Conservation (phyloP, 2,888 invertebrate genomes). For the Nomada lathburiana region DNA sequence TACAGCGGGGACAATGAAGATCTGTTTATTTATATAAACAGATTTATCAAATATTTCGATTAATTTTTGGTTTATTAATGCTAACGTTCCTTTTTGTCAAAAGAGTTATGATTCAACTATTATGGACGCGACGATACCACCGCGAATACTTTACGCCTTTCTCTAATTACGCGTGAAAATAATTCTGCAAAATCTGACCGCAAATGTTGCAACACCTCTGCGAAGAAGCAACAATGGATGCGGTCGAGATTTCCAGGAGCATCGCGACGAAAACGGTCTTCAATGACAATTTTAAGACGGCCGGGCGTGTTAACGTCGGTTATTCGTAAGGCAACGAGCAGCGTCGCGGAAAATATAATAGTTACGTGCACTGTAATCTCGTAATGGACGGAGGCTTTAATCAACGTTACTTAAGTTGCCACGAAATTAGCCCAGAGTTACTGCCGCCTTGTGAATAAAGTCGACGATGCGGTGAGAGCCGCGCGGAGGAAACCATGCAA, state of each 20-base stretch:
- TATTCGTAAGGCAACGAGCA: not conserved
- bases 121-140: no score
- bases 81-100: no score
- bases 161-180: not conserved
- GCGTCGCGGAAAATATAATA: conserved; percentile 1
- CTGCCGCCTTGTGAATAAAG: conserved; percentile 13
- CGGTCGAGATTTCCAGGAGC: no score
- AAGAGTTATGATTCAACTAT: no score
- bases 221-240: not conserved
- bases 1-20: no score
- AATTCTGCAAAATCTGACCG: not conserved
- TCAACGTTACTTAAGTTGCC: conserved; percentile 37
- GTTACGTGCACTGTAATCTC: conserved; percentile 31
- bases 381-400: conserved; percentile 38
- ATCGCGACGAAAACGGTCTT: not conserved
- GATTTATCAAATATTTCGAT: no score
- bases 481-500: not conserved
- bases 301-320: conserved; percentile 4
- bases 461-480: not conserved
- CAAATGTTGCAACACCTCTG: not conserved
- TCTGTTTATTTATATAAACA: no score
- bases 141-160: no score
- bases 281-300: conserved; percentile 7
- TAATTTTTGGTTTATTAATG: no score
- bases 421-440: conserved; percentile 26